A percentile compares a stretch with the other conserved stretches of the same genome.
Evolutionary conservation across 1,140 invertebrate species (phyloP).

Genomic region (Sipha flava): DNA sequence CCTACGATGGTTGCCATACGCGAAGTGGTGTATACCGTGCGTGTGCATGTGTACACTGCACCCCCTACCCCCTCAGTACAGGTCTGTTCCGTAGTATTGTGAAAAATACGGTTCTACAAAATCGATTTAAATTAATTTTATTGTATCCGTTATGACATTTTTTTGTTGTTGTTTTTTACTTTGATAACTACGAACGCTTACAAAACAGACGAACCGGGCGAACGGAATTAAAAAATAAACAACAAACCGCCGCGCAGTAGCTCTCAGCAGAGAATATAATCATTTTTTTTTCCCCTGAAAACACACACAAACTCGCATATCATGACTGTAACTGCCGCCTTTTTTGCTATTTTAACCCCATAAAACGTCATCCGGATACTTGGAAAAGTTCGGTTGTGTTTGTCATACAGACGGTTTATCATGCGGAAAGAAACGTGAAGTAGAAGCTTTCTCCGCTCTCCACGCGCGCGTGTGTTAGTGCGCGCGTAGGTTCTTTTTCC

Average conservation of each 20-base stretch:
- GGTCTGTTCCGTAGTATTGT: too few species aligned
- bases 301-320: neutral
- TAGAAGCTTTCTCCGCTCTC: constrained; percentile 19
- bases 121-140: too few species aligned
- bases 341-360: constrained; percentile 21
- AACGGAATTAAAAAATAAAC: neutral
- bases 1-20: too few species aligned
- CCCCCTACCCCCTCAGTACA: too few species aligned
- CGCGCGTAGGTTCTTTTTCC: neutral
- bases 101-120: too few species aligned
- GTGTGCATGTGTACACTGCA: too few species aligned
- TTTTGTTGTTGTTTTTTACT: neutral
- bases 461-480: neutral
- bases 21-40: too few species aligned
- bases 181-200: neutral
- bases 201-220: neutral
- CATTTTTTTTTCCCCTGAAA: neutral
- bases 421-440: constrained; percentile 24
- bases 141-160: too few species aligned
- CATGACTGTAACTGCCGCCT: neutral
- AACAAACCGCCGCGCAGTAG: too few species aligned
- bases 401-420: constrained; percentile 28
- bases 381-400: constrained; percentile 11
- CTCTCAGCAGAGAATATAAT: neutral
- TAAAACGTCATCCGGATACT: constrained; percentile 23